These are phyloP conservation scores for Cataglyphis albicans DNA, from an alignment of 2,888 invertebrate species.

Conservation along the genomic window DNA sequence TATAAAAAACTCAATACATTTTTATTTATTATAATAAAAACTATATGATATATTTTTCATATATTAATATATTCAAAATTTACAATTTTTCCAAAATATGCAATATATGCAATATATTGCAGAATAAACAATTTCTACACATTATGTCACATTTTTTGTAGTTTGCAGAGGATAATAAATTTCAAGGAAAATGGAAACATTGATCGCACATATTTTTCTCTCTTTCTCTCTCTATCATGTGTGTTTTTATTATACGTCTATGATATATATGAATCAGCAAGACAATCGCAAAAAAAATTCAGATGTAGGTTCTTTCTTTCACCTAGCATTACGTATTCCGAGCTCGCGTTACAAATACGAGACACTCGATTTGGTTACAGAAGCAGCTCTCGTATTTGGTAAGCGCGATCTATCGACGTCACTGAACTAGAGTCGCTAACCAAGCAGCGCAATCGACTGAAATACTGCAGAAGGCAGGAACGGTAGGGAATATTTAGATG, in stretches of 20 bases:
- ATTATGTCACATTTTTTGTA: neutral
- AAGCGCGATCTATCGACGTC: constrained; percentile 59
- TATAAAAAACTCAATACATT: neutral
- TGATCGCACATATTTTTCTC: neutral
- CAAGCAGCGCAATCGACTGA: constrained; percentile 28
- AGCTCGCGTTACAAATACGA: constrained; percentile 45
- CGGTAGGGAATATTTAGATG: constrained; percentile 43
- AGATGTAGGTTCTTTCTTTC: constrained; percentile 4
- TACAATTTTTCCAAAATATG: neutral
- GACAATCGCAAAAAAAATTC: constrained; percentile 5
- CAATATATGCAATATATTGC: neutral
- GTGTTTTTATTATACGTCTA: neutral
- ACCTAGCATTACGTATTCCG: constrained; percentile 57
- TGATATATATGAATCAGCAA: neutral
- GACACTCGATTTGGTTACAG: constrained; percentile 43
- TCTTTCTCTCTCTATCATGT: neutral
- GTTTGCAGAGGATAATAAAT: neutral
- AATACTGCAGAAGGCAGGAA: constrained; percentile 33
- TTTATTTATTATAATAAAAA: neutral
- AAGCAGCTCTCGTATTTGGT: constrained; percentile 57
- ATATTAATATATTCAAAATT: neutral
- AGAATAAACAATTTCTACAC: neutral
- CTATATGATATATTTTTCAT: neutral
- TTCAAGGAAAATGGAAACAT: neutral
- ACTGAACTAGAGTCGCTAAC: neutral